A percentile compares a stretch with the other conserved stretches of the same genome.
These are phyloP conservation scores for Pharmacophagus antenor DNA, from an alignment of 2,888 invertebrate species.

Conservation along the genomic window DNA sequence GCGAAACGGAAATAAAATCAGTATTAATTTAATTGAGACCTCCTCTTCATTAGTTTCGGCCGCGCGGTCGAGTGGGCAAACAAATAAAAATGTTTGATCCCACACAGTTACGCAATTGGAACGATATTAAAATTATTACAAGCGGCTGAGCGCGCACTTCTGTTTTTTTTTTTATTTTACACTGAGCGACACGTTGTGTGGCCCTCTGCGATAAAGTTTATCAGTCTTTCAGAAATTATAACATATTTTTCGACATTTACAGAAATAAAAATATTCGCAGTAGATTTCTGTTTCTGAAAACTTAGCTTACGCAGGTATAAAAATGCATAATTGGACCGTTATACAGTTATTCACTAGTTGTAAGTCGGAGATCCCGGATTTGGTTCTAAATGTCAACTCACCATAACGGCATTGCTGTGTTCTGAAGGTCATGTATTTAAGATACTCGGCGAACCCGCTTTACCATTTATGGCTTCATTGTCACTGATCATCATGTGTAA, in stretches of 20 bases:
- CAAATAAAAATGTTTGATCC: slow-evolving; percentile 79
- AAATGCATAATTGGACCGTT: no score
- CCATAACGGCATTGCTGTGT: no score
- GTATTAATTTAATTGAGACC: slow-evolving; percentile 76
- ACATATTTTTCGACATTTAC: not conserved
- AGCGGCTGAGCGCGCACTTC: slow-evolving; percentile 47
- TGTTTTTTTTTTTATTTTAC: slow-evolving; percentile 41
- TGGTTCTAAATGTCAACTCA: no score
- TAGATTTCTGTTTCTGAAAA: no score
- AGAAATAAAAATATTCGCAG: no score
- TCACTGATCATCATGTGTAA: no score
- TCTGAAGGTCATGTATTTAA: no score
- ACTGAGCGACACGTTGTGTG: slow-evolving; percentile 31
- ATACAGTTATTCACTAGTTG: no score
- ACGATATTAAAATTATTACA: slow-evolving; percentile 69
- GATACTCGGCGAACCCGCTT: no score
- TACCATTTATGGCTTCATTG: no score
- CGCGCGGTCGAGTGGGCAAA: slow-evolving; percentile 72
- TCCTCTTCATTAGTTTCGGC: slow-evolving; percentile 76
- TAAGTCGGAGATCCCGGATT: no score
- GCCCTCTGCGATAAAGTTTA: slow-evolving; percentile 36
- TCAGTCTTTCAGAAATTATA: not conserved
- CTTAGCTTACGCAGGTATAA: no score
- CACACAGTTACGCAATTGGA: slow-evolving; percentile 63
- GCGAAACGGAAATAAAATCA: slow-evolving; percentile 63